Base-by-base conservation (phyloP, 1,140 invertebrate species). In the Cylas formicarius region DNA sequence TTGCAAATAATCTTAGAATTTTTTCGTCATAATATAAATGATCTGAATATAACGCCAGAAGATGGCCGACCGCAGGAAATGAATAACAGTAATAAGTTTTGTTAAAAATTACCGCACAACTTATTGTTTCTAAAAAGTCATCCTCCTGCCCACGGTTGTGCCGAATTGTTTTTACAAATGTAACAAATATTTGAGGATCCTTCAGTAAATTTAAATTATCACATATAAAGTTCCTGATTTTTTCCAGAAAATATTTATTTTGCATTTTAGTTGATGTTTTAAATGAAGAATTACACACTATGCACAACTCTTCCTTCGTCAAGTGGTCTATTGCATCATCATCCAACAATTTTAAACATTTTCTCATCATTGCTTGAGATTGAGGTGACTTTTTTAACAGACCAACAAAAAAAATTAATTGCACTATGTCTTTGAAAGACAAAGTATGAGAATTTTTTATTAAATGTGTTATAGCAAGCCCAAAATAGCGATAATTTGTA, bases 81-180 rank as follows among this genome's bases (percentile, higher is more conserved):
- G 59, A 51, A 49, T 66, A 66, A 40, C 34, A 35, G 10, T 56
- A 22, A 34, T 55, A 38, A 10, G 62, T 58, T 50, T 57, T 53
- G 55, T 66, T 66, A 45, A 66, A 66, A 39, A 66, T 58, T 17
- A 65, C 60, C 5, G 56, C 49, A 43, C 49, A 59, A 7, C 53
- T 45, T 22, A 66, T 58, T 11, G 62, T 60, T 17, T n/a, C 44
- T 36, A 66, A 48, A 35, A 66, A 43, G 45, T 65, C 53, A 22
- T 66, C 62, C 50, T 57, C 50, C 52, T 60, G 58, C 39, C 50
- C 61, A 5, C 56, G 33, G 48, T 66, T 66, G 9, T 62, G 60
- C 42, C 61, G 50, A n/a, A 65, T 24, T 11, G 55, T 58, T 53
- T 66, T 66, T 13, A 65, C 38, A 26, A 66, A 44, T 22, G 60